Base-by-base conservation (phyloP, 2,888 invertebrate genomes). In the Cristatella mucedo region DNA sequence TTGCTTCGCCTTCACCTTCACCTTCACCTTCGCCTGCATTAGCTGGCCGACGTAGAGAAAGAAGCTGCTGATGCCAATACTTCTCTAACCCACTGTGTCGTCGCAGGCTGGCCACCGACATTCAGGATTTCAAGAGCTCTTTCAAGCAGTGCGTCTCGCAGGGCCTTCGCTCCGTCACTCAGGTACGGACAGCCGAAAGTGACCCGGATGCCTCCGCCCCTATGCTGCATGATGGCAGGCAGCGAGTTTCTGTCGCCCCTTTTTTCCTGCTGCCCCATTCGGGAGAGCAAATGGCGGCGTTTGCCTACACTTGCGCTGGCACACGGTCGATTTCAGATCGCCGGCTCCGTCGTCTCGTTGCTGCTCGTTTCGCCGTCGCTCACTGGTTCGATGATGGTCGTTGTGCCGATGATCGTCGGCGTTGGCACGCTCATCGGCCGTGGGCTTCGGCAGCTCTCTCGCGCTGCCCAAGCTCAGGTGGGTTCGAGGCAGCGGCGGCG, bases 81-180 rank as follows among this genome's bases (percentile, higher is more conserved):
- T n/a, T n/a, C n/a, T n/a, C n/a, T n/a, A n/a, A n/a, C n/a, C n/a
- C n/a, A n/a, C n/a, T n/a, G 33, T 19, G 13, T 41, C 43, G 29
- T 69, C 72, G 41, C 63, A 80, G 83, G 52, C 68, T 93, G 46
- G 89, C 89, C 20, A 76, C 80, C 33, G 93, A 95, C 68, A 78
- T 93, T 6, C 91, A 95, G 63, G 91, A 93, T 57, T 93, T 95
- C 62, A 95, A 95, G 68, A 86, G 89, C 53, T 81, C 84, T 1
- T 93, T 95, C 60, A 95, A 95, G 62, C 77, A 82, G 55, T 81
- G 82, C 19, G 77, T 95, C 33, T 83, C 91, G 1, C 89, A 89
- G 54, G 93, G 93, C 1, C 65, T 95, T 21, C 71, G 86, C 42
- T 84, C 86, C 33, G 65, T 74, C 3, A 80, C 89, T 0, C 91